Conservation (phyloP, 2,888 invertebrate genomes). For the Meloe dianella region DNA sequence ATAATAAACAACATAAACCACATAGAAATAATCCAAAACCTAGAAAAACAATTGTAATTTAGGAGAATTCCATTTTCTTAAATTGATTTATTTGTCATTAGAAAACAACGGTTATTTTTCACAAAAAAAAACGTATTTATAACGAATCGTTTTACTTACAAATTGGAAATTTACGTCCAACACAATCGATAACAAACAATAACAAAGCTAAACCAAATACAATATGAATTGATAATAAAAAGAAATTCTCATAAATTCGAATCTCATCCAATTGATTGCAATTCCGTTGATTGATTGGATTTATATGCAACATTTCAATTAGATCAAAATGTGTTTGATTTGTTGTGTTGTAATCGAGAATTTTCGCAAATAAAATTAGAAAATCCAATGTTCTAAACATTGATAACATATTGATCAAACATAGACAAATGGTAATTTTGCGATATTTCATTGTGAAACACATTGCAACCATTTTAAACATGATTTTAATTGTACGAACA, state of each 20-base stretch:
- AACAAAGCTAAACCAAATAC: conserved; percentile 39
- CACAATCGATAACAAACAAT: conserved; percentile 38
- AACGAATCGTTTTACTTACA: conserved; percentile 39
- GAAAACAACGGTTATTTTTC: too few species aligned
- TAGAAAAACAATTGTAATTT: conserved; percentile 26
- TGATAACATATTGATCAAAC: conserved; percentile 12
- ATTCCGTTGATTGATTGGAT: conserved; percentile 15
- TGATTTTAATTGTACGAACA: conserved; percentile 13
- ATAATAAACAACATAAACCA: conserved; percentile 22
- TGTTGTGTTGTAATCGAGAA: conserved; percentile 4
- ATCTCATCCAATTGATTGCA: conserved; percentile 26
- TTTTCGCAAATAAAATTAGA: conserved; percentile 24
- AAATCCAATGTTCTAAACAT: conserved; percentile 16
- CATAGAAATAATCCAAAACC: conserved; percentile 29
- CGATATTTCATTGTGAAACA: conserved; percentile 5
- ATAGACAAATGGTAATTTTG: conserved; percentile 10
- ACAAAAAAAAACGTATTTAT: too few species aligned
- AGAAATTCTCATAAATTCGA: conserved; percentile 36
- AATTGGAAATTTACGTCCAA: conserved; percentile 41
- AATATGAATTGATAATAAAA: conserved; percentile 38
- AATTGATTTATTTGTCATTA: conserved; percentile 4
- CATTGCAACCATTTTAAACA: conserved; percentile 13
- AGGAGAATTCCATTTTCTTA: conserved; percentile 4
- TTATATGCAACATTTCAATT: conserved; percentile 29
- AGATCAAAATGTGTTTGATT: conserved; percentile 23